These are phyloP conservation scores for Procambarus virginalis DNA, from an alignment of 1,140 invertebrate species.

Conservation along the genomic window DNA sequence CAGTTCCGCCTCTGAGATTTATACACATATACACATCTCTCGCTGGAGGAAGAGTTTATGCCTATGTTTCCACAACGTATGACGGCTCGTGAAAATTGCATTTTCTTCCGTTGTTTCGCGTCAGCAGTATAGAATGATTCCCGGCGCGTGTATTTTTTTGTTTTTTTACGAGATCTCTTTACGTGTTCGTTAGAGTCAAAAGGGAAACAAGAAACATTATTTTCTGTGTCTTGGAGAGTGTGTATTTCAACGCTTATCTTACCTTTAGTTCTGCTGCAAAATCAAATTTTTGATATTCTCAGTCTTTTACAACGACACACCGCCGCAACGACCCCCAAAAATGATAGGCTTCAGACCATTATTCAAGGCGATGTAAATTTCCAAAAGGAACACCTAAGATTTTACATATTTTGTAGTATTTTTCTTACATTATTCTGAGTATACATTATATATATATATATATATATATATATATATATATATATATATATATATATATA, in stretches of 20 bases:
- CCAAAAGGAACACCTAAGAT: background rate
- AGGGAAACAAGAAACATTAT: conserved; percentile 44
- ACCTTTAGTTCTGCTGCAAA: conserved; percentile 16
- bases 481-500: conserved; percentile 24
- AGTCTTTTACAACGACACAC: background rate
- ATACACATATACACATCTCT: background rate
- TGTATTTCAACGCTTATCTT: conserved; percentile 15
- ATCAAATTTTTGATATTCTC: conserved; percentile 31
- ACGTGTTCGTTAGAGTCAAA: conserved; percentile 46
- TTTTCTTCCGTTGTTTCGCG: conserved; percentile 39
- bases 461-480: conserved; percentile 22
- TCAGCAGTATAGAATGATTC: conserved; percentile 23
- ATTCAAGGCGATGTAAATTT: background rate
- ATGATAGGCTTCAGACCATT: background rate
- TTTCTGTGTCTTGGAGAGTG: background rate
- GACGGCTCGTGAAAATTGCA: conserved; percentile 46
- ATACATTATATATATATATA: conserved; percentile 23
- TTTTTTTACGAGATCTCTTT: conserved; percentile 34
- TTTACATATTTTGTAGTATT: background rate
- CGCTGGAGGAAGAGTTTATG: conserved; percentile 26
- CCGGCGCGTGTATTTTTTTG: background rate
- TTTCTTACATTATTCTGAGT: background rate
- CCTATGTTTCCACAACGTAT: conserved; percentile 23
- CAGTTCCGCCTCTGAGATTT: conserved; percentile 4
- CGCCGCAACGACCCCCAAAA: background rate